Conservation (phyloP, 2,888 invertebrate genomes). For the Tanytarsus gracilentus region DNA sequence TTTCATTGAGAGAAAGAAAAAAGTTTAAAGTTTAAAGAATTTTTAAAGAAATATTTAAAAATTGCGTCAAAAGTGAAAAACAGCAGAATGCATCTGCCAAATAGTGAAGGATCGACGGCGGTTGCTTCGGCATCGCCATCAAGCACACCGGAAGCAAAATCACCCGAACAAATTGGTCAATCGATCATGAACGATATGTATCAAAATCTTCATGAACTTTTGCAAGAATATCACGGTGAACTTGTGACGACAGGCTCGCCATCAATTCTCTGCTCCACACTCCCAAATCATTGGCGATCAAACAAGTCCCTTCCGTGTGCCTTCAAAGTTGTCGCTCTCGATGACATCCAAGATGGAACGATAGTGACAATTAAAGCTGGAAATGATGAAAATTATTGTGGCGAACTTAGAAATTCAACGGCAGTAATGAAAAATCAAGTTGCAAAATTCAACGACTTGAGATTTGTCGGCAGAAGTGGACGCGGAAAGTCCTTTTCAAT, state of each 20-base stretch:
- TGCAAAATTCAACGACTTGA: slow-evolving; percentile 95
- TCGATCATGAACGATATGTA: slow-evolving; percentile 65
- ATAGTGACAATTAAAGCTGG: slow-evolving; percentile 89
- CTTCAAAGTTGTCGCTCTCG: slow-evolving; percentile 90
- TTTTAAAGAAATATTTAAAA: slow-evolving; percentile 4
- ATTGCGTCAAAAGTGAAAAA: slow-evolving; percentile 18
- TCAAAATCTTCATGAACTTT: slow-evolving; percentile 64
- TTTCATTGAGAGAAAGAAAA: neutral
- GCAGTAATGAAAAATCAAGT: slow-evolving; percentile 96
- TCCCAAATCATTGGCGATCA: slow-evolving; percentile 94
- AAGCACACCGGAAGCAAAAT: slow-evolving; percentile 18
- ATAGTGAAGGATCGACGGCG: slow-evolving; percentile 24
- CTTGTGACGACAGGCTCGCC: slow-evolving; percentile 92
- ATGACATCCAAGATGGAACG: slow-evolving; percentile 91
- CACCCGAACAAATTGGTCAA: slow-evolving; percentile 37
- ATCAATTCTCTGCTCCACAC: slow-evolving; percentile 83
- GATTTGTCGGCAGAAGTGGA: slow-evolving; percentile 96
- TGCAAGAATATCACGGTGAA: slow-evolving; percentile 85
- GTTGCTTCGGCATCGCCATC: slow-evolving; percentile 25
- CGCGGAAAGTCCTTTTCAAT: slow-evolving; percentile 93
- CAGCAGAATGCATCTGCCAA: slow-evolving; percentile 26
- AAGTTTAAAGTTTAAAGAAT: neutral
- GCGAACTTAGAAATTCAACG: slow-evolving; percentile 85
- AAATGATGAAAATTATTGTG: slow-evolving; percentile 96
- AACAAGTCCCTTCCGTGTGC: slow-evolving; percentile 95